A percentile compares a stretch with the other conserved stretches of the same genome.
These are phyloP conservation scores for Elachura formosa DNA, from an alignment of 2,113 vertebrate genomes.

Conservation along the genomic window DNA sequence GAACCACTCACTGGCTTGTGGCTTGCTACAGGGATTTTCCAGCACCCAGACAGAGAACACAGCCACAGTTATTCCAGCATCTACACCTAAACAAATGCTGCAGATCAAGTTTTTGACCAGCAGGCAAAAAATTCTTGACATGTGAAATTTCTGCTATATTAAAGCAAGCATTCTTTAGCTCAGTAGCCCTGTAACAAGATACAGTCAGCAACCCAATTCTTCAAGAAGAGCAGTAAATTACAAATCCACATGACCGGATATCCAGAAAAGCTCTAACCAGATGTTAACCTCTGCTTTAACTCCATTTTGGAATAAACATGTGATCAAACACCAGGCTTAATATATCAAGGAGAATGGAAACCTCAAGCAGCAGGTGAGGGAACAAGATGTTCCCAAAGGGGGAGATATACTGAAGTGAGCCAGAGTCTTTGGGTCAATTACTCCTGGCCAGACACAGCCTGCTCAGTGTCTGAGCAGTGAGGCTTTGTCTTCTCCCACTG, in stretches of 20 bases:
- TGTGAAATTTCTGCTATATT: neutral
- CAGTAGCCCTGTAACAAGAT: conserved; percentile 9
- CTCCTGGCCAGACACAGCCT: conserved; percentile 63
- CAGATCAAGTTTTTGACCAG: neutral
- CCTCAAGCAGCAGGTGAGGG: conserved; percentile 64
- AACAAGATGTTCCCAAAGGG: conserved; percentile 38
- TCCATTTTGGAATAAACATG: conserved; percentile 21
- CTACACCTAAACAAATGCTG: neutral
- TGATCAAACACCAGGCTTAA: conserved; percentile 58
- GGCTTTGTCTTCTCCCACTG: conserved; percentile 95
- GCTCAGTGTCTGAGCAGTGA: conserved; percentile 81
- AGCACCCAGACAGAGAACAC: neutral
- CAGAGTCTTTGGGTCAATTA: conserved; percentile 60
- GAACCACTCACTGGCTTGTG: neutral
- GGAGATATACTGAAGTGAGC: conserved; percentile 23
- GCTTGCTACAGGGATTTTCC: neutral
- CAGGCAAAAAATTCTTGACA: neutral
- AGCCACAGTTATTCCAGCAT: neutral
- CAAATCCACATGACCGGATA: conserved; percentile 9
- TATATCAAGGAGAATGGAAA: conserved; percentile 41
- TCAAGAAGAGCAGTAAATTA: conserved; percentile 55
- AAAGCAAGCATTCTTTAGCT: neutral
- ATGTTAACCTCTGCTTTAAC: neutral
- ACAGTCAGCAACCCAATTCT: conserved; percentile 27
- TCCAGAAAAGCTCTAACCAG: neutral